phyloP scores from a whole-genome alignment of 2,113 vertebrate species.

The Protobothrops flavoviridis region DNA sequence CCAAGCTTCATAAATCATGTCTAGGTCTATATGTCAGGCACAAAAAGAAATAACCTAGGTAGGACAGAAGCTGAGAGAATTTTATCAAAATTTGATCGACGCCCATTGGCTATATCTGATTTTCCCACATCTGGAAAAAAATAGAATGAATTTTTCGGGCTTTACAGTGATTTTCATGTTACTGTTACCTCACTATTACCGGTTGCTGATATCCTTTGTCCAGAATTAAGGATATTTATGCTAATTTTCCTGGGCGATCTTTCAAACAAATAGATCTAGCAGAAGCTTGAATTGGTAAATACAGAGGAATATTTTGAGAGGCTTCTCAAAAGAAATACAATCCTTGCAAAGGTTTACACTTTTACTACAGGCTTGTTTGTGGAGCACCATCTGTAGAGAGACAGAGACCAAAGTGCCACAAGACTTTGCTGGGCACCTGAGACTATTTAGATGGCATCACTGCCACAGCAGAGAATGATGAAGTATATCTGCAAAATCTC shows the following conservation, averaged over 20 bases:
- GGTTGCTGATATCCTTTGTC: background rate
- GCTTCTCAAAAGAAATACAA: background rate
- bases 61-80: background rate
- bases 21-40: background rate
- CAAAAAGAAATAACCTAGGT: background rate
- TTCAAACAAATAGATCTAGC: background rate
- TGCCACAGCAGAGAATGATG: background rate
- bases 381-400: background rate
- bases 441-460: background rate
- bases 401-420: background rate
- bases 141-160: background rate
- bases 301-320: background rate
- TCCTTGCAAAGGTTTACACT: background rate
- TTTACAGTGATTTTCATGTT: background rate
- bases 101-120: background rate
- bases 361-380: background rate
- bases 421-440: background rate
- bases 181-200: background rate
- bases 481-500: background rate
- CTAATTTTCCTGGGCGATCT: background rate
- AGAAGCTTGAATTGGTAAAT: background rate
- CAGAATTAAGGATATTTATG: background rate
- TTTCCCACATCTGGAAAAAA: background rate
- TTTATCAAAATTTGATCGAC: background rate
- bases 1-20: background rate